Evolutionary conservation across 2,888 invertebrate species (phyloP).

Genomic region (Eristalinus sepulchralis): DNA sequence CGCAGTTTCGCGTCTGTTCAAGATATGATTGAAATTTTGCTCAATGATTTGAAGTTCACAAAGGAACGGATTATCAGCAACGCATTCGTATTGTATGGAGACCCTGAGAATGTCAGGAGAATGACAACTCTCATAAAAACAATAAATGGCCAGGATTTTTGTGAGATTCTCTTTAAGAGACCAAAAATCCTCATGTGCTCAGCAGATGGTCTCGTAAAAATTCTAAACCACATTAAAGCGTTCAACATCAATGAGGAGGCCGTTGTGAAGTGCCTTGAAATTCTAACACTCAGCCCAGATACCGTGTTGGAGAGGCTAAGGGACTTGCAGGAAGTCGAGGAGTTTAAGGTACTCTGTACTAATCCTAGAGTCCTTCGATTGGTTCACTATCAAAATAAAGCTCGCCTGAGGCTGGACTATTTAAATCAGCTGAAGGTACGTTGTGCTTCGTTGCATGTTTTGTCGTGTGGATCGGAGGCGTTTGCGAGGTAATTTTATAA

Average conservation of each 20-base stretch:
- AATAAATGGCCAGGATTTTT: slow-evolving; percentile 83
- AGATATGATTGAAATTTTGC: slow-evolving; percentile 83
- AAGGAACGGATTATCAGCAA: slow-evolving; percentile 83
- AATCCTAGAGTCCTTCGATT: slow-evolving; percentile 84
- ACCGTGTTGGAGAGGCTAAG: slow-evolving; percentile 84
- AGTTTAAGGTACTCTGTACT: slow-evolving; percentile 83
- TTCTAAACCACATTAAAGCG: slow-evolving; percentile 83
- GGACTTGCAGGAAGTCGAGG: slow-evolving; percentile 83
- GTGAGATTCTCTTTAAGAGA: slow-evolving; percentile 82
- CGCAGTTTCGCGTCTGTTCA: slow-evolving; percentile 82
- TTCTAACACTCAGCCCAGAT: slow-evolving; percentile 83
- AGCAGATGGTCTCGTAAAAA: slow-evolving; percentile 82
- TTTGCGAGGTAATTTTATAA: slow-evolving; percentile 79
- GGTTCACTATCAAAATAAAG: slow-evolving; percentile 82
- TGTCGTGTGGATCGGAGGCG: slow-evolving; percentile 78
- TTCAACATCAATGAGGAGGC: slow-evolving; percentile 83
- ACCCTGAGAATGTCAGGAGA: slow-evolving; percentile 83
- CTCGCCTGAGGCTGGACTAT: slow-evolving; percentile 82
- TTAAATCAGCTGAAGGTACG: slow-evolving; percentile 82
- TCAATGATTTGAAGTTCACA: slow-evolving; percentile 83
- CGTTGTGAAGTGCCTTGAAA: slow-evolving; percentile 82
- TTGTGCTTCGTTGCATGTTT: slow-evolving; percentile 81
- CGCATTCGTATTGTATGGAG: slow-evolving; percentile 83
- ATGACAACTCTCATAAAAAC: slow-evolving; percentile 83
- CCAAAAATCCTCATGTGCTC: slow-evolving; percentile 86